Percentiles rank a stretch among this genome's conserved stretches.
phyloP scores from a whole-genome alignment of 2,888 invertebrate genomes.

The Leptinotarsa peninsularis region DNA sequence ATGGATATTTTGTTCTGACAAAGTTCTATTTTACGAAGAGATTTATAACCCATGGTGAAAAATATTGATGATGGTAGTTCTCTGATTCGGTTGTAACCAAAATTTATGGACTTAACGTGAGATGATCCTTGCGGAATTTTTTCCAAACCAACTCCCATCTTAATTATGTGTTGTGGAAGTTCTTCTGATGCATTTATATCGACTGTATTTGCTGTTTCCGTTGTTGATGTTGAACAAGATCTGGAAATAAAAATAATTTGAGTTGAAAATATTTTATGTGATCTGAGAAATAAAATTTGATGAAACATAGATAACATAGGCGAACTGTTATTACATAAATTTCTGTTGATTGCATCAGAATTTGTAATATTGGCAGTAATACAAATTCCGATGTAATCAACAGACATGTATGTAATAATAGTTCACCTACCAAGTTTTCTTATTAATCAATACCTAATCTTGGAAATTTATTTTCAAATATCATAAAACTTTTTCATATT shows the following conservation, averaged over 20 bases:
- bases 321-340: no score
- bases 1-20: constrained; percentile 58
- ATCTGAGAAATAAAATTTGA: no score
- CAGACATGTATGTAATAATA: no score
- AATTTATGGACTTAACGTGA: constrained; percentile 52
- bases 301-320: no score
- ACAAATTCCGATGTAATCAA: no score
- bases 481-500: no score
- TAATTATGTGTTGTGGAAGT: constrained; percentile 29
- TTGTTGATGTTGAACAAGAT: constrained; percentile 17
- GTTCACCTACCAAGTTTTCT: no score
- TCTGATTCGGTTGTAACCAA: constrained; percentile 59
- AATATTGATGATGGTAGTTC: constrained; percentile 56
- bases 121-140: constrained; percentile 56
- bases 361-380: no score
- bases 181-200: constrained; percentile 23
- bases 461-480: no score
- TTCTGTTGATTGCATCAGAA: no score
- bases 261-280: neutral
- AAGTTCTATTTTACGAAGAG: constrained; percentile 56
- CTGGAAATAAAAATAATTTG: constrained; percentile 25
- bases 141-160: constrained; percentile 50
- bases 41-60: constrained; percentile 56
- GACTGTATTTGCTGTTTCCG: constrained; percentile 2
- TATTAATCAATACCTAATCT: no score